Conservation (phyloP, 2,113 vertebrate species). For the Potamarius usumacintae region DNA sequence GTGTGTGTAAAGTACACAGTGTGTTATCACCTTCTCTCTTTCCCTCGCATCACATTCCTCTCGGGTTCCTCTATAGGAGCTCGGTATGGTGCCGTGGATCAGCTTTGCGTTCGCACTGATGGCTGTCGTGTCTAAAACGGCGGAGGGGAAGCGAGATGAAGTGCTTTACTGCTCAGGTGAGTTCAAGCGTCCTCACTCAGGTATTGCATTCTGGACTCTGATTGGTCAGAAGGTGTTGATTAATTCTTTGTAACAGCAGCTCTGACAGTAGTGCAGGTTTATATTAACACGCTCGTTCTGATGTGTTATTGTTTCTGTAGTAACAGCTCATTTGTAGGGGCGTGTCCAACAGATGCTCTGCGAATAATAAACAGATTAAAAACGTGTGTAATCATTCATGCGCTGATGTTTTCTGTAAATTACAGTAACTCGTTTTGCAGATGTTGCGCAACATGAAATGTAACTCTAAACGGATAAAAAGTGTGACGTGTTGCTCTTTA, state of each 20-base stretch:
- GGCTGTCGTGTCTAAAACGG: conserved; percentile 42
- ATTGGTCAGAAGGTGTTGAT: background rate
- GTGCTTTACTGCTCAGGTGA: conserved; percentile 72
- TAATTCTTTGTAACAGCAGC: background rate
- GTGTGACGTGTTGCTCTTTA: background rate
- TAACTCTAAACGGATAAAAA: background rate
- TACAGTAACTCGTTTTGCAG: too few relatives aligned
- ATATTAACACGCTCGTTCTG: background rate
- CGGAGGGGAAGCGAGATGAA: conserved; percentile 62
- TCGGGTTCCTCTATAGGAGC: conserved; percentile 38
- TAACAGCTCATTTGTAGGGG: background rate
- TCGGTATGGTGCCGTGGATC: conserved; percentile 61
- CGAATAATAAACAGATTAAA: background rate
- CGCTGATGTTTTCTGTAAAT: too few relatives aligned
- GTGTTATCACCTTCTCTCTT: background rate
- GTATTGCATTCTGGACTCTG: background rate
- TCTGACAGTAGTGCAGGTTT: background rate
- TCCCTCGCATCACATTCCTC: background rate
- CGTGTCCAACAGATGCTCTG: background rate
- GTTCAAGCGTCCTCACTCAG: background rate
- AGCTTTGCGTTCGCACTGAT: conserved; percentile 54
- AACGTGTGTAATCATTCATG: background rate
- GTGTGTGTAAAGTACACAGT: background rate
- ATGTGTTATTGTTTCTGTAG: background rate
- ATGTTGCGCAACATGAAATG: background rate